Base-by-base conservation (phyloP, 2,888 invertebrate species). In the Barypeithes pellucidus region DNA sequence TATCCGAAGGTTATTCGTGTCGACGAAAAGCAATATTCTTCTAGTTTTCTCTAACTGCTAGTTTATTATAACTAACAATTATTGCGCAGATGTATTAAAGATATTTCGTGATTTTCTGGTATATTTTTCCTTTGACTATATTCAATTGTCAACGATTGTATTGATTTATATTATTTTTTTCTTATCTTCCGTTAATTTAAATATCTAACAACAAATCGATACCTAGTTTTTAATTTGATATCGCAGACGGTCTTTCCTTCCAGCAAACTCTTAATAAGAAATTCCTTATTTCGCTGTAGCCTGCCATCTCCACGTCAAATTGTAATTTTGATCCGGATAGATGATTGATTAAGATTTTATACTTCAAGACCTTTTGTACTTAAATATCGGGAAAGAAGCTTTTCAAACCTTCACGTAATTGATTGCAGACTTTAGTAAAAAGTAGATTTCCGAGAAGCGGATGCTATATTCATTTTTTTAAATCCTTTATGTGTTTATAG, bases 311-410 rank as follows among this genome's bases (percentile, higher is more conserved):
- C 20, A 61, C 75, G 75, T 72, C 75, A 62, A 45, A 75, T 75
- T 75, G 72, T 75, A 75, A 75, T 75, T 75, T 75, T 68, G 72
- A 75, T 75, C 75, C 60, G 68, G 29, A 72, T 65, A 75, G 72
- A 75, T 75, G 75, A 75, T 75, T 75, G 75, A 75, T 75, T 75
- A 72, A 72, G 72, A 75, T 75, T 75, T 75, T 75, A 75, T 75
- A 75, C 75, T 75, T 75, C 72, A 61, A 61, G 72, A 75, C 72
- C 75, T 67, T 75, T 75, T 75, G 72, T 75, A 65, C 68, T 61
- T 68, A 75, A 72, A 75, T 68, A 75, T 75, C 68, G 61, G 29
- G 33, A 71, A 75, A 71, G 75, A 70, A 62, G 75, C 73, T 68
- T 75, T 75, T 65, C 57, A 68, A 72, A 68, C 72, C 67, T 52